Base-by-base conservation (phyloP, 2,888 invertebrate genomes). In the Oeneis ivallda region DNA sequence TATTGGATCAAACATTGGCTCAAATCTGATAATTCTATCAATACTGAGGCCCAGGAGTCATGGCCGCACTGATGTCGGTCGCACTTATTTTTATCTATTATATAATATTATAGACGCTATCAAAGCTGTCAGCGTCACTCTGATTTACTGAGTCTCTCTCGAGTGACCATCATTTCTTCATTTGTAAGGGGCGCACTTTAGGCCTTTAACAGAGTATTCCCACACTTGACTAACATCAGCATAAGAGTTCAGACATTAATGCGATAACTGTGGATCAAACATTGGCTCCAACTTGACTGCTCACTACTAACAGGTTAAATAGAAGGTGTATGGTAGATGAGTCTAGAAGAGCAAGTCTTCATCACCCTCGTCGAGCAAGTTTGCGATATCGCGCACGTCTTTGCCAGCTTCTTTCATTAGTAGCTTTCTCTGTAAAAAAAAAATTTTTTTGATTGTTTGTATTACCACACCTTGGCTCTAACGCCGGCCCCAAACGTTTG, bases 321-420 rank as follows among this genome's bases (percentile, higher is more conserved):
- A 62, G 37, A 47, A 62, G 43, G 57, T 52, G 56, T 59, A 58
- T 9, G 47, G 49, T 62, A 47, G 39, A 39, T 39, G 34, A n/a
- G 52, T 71, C 93, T 96, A 97, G 92, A 98, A 98, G 66, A 98
- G 92, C 68, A 98, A 90, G 89, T 98, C 98, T 81, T 97, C 97
- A 79, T 98, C 98, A 52, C 95, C 96, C 74, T 97, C 97, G 71
- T 97, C 96, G 54, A 98, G 90, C 77, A 98, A 93, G 81, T 96
- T 97, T 43, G 94, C 94, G 34, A 93, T 84, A 74, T 92, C 88
- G 53, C 90, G 76, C 19, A 78, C 67, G 60, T 90, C 88, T 53
- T 71, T 68, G 8, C 80, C 84, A 8, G 76, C 77, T 1, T 79
- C 82, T 7, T 75, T 69, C 71, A 81, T 60, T 47, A 78, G 78